Evolutionary conservation across 2,888 invertebrate species (phyloP).

Genomic region (Folsomia manolachei): DNA sequence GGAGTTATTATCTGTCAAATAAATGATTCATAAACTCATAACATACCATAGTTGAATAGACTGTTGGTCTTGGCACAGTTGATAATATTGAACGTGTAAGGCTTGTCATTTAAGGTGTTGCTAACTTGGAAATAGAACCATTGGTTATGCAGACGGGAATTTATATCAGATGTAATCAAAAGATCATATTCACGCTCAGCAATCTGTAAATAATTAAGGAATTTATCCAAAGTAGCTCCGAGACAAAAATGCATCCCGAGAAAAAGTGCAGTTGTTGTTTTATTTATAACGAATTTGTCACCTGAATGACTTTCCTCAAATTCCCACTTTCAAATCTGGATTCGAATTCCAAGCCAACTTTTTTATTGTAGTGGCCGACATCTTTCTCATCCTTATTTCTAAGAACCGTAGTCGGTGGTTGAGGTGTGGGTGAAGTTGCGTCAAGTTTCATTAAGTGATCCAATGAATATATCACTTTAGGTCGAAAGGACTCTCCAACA

Average conservation of each 20-base stretch:
- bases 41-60: conserved; percentile 73
- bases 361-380: conserved; percentile 55
- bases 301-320: conserved; percentile 76
- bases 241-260: too few species aligned
- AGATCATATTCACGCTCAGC: conserved; percentile 76
- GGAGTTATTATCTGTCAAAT: not conserved
- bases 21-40: conserved; percentile 5
- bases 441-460: conserved; percentile 58
- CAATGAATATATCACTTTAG: conserved; percentile 69
- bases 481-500: conserved; percentile 61
- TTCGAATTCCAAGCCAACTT: conserved; percentile 65
- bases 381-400: conserved; percentile 60
- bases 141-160: conserved; percentile 73
- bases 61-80: conserved; percentile 84
- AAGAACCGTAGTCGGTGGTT: conserved; percentile 48
- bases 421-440: conserved; percentile 25
- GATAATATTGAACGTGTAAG: conserved; percentile 79
- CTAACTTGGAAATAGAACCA: conserved; percentile 89
- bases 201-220: conserved; percentile 60
- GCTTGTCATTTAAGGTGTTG: conserved; percentile 67
- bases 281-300: conserved; percentile 54
- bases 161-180: conserved; percentile 77
- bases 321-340: conserved; percentile 85
- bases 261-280: too few species aligned
- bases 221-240: too few species aligned